phyloP scores from a whole-genome alignment of 2,113 vertebrate genomes.

The Haliaeetus leucogaster region DNA sequence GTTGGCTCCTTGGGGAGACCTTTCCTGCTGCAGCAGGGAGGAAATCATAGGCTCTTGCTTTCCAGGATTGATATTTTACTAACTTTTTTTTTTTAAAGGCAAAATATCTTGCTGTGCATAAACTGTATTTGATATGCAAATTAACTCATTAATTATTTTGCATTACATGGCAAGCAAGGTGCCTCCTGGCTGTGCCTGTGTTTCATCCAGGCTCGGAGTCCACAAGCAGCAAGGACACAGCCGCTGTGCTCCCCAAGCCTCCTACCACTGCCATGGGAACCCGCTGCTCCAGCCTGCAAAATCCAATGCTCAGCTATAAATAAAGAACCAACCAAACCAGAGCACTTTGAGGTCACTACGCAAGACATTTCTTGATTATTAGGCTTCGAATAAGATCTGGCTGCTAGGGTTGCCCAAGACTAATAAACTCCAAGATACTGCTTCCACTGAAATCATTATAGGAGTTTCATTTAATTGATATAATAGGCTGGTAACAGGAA shows the following conservation, averaged over 20 bases:
- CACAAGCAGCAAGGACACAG: neutral
- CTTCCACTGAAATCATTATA: neutral
- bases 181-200: neutral
- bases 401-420: neutral
- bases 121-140: neutral
- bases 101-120: neutral
- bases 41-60: neutral
- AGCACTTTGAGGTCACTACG: neutral
- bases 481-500: neutral
- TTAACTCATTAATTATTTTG: neutral
- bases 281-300: no score
- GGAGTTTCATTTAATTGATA: neutral
- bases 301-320: rapidly evolving
- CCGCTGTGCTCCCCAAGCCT: neutral
- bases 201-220: neutral
- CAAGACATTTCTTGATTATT: neutral
- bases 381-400: neutral
- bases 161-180: neutral
- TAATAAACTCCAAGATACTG: neutral
- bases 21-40: no score
- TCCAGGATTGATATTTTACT: neutral
- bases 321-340: neutral
- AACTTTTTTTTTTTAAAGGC: neutral
- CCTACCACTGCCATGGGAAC: neutral
- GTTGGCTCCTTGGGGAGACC: neutral